These are phyloP conservation scores for Ptilorrhoa leucosticta DNA, from an alignment of 2,113 vertebrate species.

Conservation along the genomic window DNA sequence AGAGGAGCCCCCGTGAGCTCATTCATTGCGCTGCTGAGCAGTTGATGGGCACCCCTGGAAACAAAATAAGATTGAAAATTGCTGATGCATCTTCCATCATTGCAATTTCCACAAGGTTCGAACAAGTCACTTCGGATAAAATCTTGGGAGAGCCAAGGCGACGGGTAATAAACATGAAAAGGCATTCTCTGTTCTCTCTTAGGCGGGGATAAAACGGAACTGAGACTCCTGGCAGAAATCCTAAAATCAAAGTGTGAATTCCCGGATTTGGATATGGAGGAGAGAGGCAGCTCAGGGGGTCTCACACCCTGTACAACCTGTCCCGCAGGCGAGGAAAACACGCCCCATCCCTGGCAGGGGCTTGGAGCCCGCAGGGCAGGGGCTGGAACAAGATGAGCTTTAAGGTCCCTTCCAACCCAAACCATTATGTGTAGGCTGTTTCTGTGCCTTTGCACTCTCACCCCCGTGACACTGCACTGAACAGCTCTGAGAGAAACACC, in stretches of 20 bases:
- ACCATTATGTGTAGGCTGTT: rapidly evolving
- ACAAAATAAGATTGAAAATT: constrained; percentile 35
- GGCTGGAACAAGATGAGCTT: rapidly evolving
- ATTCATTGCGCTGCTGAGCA: not conserved
- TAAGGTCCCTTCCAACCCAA: not conserved
- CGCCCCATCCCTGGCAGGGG: rapidly evolving
- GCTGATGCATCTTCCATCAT: constrained; percentile 67
- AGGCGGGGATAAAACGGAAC: not conserved
- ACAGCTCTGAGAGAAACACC: not conserved
- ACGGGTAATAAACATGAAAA: constrained; percentile 52
- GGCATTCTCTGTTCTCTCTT: not conserved
- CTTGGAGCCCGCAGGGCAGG: not conserved
- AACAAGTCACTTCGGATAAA: constrained; percentile 65
- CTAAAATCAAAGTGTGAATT: not conserved
- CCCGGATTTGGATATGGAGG: not conserved
- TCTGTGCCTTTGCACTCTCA: rapidly evolving
- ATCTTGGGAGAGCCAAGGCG: constrained; percentile 50
- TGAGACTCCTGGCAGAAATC: not conserved
- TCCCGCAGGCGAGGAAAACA: rapidly evolving
- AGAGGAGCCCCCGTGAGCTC: not conserved
- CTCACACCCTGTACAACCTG: rapidly evolving
- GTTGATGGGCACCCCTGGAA: constrained; percentile 21
- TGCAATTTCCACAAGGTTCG: constrained; percentile 65
- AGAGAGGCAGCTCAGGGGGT: not conserved
- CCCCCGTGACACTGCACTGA: rapidly evolving